A percentile compares a stretch with the other conserved stretches of the same genome.
phyloP scores from a whole-genome alignment of 2,797 vertebrate species.

The Cercopithecus petaurista region DNA sequence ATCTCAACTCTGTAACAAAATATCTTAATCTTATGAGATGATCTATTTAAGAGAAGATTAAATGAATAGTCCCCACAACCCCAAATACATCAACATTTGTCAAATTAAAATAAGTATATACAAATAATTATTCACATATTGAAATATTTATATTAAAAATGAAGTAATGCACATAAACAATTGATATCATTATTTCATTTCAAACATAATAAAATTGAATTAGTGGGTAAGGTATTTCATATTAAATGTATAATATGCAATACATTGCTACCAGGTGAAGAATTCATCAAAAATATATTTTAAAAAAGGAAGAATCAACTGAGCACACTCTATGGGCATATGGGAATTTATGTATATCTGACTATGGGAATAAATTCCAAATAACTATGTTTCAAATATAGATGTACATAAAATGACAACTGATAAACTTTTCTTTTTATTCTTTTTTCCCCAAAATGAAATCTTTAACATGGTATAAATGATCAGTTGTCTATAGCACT shows the following conservation, averaged over 20 bases:
- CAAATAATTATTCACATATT: background rate
- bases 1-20: background rate
- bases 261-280: background rate
- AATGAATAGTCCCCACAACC: background rate
- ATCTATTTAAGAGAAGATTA: background rate
- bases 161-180: background rate
- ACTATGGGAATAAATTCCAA: background rate
- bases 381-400: background rate
- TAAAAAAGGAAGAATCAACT: background rate
- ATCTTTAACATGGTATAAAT: background rate
- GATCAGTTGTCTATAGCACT: background rate
- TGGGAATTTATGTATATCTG: background rate
- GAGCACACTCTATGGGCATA: no score
- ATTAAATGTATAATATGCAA: background rate
- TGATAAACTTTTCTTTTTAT: background rate
- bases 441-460: background rate
- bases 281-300: background rate
- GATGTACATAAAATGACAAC: background rate
- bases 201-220: background rate
- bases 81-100: background rate
- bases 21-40: background rate
- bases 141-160: background rate
- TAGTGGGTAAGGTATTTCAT: background rate
- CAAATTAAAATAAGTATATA: background rate
- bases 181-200: background rate